Base-by-base conservation (phyloP, 2,113 vertebrate genomes). In the Indri indri region DNA sequence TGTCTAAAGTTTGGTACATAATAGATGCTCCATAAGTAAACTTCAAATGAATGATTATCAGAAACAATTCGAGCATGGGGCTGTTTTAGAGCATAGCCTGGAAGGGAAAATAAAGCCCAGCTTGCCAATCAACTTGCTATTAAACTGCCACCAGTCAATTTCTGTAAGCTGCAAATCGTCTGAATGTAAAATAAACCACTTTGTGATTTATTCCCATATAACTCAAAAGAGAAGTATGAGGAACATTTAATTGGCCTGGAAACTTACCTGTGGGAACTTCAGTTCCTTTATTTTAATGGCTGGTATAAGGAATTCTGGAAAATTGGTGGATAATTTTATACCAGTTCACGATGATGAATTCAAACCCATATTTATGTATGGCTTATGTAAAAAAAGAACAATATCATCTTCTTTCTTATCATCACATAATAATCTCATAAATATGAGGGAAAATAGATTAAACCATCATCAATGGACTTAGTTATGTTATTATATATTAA, bases 71-170 rank as follows among this genome's bases (percentile, higher is more conserved):
- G 63, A 4, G 40, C 17, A 12, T 70, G 47, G 23, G 4, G 13
- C 18, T 61, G 27, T 22, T 37, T 14, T 1, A 37, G 52, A 7
- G 4, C 0, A 5, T 2, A 12, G 25, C 2, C 7, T 5, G 2
- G 34, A 12, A 34, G 65, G 4, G 17, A 57, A 65, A 30, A 4
- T 1, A 0, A 22, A 5, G 34, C 13, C 34, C 20, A 7, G 1
- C 40, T 65, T 37, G 27, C n/a, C 47, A 32, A 5, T 71, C 37
- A 27, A 4, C 37, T 34, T 25, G 63, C 47, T 61, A 8, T 40
- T 7, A 6, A 57, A 3, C 30, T 27, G 50, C 87, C 68, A 0
- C 37, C n/a, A 34, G 37, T 5, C 13, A 12, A 4, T 22, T 91
- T 94, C 84, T 40, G 10, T 22, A 34, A 34, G 82, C 34, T 11